Evolutionary conservation across 2,888 invertebrate genomes (phyloP).

Genomic region (Cheilosia pagana): DNA sequence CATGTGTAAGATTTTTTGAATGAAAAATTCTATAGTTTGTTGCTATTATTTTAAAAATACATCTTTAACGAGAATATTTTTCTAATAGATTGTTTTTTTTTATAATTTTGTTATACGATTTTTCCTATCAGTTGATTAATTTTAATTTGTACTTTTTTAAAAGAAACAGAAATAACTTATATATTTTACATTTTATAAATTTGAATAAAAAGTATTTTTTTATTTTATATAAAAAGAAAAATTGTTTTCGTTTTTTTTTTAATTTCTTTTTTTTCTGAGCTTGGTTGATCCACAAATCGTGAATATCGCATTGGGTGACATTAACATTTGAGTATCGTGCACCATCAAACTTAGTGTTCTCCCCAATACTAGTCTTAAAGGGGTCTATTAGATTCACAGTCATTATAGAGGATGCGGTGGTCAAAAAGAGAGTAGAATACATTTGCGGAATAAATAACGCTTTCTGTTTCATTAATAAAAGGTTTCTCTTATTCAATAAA

Average conservation of each 20-base stretch:
- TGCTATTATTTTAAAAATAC: conserved; percentile 52
- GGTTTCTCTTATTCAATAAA: too few species aligned
- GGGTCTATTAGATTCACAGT: too few species aligned
- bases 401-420: too few species aligned
- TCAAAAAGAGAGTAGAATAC: too few species aligned
- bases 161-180: conserved; percentile 40
- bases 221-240: conserved; percentile 67
- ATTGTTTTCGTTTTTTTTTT: conserved; percentile 30
- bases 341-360: too few species aligned
- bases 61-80: conserved; percentile 45
- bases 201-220: conserved; percentile 64
- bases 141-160: conserved; percentile 60
- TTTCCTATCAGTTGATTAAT: conserved; percentile 67
- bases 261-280: conserved; percentile 23
- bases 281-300: not conserved
- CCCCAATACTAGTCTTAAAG: too few species aligned
- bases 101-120: conserved; percentile 63
- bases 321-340: too few species aligned
- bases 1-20: conserved; percentile 42
- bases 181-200: conserved; percentile 66
- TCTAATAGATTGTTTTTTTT: conserved; percentile 57
- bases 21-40: conserved; percentile 45
- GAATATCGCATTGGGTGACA: not conserved
- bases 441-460: too few species aligned
- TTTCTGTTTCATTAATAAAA: too few species aligned